Evolutionary conservation across 2,797 vertebrate species (phyloP), one percentile per base, ranked within the genome.

Genomic region (Schizothorax lantsangensis): DNA sequence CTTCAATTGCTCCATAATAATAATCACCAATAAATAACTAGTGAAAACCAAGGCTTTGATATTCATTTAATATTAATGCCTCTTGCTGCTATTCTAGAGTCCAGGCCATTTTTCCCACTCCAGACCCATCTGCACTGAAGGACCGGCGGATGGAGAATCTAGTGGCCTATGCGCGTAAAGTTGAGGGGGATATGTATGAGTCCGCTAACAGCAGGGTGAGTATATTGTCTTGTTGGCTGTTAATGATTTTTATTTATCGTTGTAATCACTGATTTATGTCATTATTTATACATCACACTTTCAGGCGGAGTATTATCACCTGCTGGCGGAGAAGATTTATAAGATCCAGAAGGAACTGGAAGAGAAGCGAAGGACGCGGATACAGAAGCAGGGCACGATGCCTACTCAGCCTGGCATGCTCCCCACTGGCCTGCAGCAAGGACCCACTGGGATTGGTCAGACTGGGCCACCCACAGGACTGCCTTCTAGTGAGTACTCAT

Each of bases 121-220:
- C 98, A 73, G 98, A 99, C 93, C 98, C 98, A 33, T 97, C 98
- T 75, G 98, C 98, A 43, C 94, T 99, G 87, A 99, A 98, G 93
- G 98, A 99, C 92, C 94, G 97, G 30, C 96, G 98, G 43, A 99
- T 99, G 98, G 98, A 99, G 93, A 99, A 99, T 94, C 93, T 99
- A 49, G 98, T 99, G 91, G 98, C 98, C 0, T 99, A 99, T 45
- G 97, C 97, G 81, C 96, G 96, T 91, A 99, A 99, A 91, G 98
- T 99, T 77, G 98, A 99, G 93, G 98, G 98, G 0, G 97, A 99
- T 91, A 99, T 99, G 98, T 99, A 99, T 84, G 98, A 99, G 92
- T 99, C 98, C 0, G 98, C 98, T 77, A 99, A 99, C 93, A 99
- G 96, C 92, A 96, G 98, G 95, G 98, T 99, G 94, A 95, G 96